Conservation (phyloP, 2,113 vertebrate species). For the Vireo altiloquus region DNA sequence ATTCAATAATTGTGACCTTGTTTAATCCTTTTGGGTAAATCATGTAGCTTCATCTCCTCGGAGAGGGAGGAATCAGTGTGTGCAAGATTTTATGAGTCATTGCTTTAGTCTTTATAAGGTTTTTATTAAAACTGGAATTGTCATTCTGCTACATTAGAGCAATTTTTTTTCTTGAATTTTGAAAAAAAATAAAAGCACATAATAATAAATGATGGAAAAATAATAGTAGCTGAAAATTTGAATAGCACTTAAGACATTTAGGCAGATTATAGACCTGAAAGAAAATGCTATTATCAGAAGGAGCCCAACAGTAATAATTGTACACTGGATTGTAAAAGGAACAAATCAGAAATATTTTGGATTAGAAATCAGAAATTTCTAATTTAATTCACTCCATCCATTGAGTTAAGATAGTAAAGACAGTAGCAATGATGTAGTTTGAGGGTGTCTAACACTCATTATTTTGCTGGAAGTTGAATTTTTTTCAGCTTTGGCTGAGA, state of each 20-base stretch:
- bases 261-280: background rate
- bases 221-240: background rate
- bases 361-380: background rate
- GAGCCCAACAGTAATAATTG: background rate
- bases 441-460: background rate
- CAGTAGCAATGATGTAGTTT: background rate
- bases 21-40: constrained; percentile 43
- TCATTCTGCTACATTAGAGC: background rate
- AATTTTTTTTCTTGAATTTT: background rate
- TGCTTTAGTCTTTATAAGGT: constrained; percentile 2
- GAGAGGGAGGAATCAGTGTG: background rate
- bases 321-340: background rate
- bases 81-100: constrained; percentile 20
- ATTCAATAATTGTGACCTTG: constrained; percentile 1
- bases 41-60: background rate
- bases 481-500: background rate
- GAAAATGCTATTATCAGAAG: background rate
- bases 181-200: background rate
- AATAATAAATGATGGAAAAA: background rate
- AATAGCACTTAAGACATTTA: background rate
- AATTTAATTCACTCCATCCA: background rate
- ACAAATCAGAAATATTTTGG: background rate
- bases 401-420: background rate
- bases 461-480: background rate
- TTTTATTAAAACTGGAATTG: background rate